Evolutionary conservation across 53 echinoderm and acorn worm species (phyloP), one percentile per base, ranked within the genome.

Genomic region (Pentamera pediparva): DNA sequence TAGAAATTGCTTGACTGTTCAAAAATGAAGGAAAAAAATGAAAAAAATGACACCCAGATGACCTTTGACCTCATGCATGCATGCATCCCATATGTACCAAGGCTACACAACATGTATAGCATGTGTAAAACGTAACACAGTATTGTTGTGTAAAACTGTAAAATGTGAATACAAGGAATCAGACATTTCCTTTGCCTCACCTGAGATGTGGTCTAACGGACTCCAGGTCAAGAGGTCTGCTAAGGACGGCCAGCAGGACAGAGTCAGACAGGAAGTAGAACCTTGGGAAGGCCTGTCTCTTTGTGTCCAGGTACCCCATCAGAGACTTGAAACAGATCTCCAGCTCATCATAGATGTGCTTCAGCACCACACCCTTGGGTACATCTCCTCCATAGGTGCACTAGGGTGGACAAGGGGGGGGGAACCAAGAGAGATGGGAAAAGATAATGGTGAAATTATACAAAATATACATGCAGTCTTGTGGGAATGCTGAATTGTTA

Each of bases 221-320:
- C 56, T 95, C 95, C 58, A 95, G 61, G 71, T 95, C 95, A 70
- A 62, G 84, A 47, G 95, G 95, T 40, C 95, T 75, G 53, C 95
- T 95, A 13, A 95, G 73, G 58, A 95, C 79, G 35, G 95, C 89
- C 56, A 95, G 82, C 41, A 95, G 79, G 9, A 95, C 95, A 3
- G 95, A 87, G 47, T 95, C 95, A 0, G 95, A 95, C 70, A 95
- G 87, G 78, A 95, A 95, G 83, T 87, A 95, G 85, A 95, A 95
- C 50, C 95, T 78, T 26, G 95, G 95, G 57, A 95, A 95, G 37
- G 85, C 87, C 76, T 89, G 90, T 18, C 95, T 70, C 37, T 95
- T 95, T 85, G 90, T 95, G 80, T 95, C 95, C 36, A 95, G 88
- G 80, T 95, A 95, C 12, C 95, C 95, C 70, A 87, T 81, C 60